These are phyloP conservation scores for Manis crassicaudata DNA, from an alignment of 2,797 vertebrate genomes.

Conservation along the genomic window DNA sequence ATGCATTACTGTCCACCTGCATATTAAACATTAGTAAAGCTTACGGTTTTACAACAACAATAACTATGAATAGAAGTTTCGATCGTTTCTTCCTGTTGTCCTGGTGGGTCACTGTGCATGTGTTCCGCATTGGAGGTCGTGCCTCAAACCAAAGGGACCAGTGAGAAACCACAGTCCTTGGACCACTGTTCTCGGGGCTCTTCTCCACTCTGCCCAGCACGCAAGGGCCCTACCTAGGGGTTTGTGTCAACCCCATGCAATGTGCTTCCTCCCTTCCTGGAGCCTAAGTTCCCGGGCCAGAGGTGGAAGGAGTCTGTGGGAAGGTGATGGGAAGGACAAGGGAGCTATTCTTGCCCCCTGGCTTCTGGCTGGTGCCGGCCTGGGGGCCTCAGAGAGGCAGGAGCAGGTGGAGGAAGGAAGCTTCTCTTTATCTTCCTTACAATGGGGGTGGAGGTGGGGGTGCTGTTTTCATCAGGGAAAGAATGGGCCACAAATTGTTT, in stretches of 20 bases:
- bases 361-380: not conserved
- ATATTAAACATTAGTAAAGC: not conserved
- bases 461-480: not conserved
- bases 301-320: not conserved
- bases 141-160: not conserved
- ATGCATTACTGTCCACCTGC: not conserved
- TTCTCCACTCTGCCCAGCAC: not conserved
- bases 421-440: not conserved
- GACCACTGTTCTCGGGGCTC: not conserved
- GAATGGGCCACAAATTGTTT: not conserved
- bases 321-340: not conserved
- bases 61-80: not conserved
- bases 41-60: not conserved
- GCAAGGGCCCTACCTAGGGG: not conserved
- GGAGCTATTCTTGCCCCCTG: not conserved
- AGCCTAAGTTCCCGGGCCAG: not conserved
- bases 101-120: not conserved
- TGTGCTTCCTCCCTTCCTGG: not conserved
- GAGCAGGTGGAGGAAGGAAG: not conserved
- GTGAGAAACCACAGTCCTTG: not conserved
- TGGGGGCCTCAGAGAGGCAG: not conserved
- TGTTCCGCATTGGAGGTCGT: not conserved
- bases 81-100: not conserved
- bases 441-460: rapidly evolving
- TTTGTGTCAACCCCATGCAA: not conserved